phyloP scores from a whole-genome alignment of 1,140 invertebrate species.

The Macrocentrus cingulum region DNA sequence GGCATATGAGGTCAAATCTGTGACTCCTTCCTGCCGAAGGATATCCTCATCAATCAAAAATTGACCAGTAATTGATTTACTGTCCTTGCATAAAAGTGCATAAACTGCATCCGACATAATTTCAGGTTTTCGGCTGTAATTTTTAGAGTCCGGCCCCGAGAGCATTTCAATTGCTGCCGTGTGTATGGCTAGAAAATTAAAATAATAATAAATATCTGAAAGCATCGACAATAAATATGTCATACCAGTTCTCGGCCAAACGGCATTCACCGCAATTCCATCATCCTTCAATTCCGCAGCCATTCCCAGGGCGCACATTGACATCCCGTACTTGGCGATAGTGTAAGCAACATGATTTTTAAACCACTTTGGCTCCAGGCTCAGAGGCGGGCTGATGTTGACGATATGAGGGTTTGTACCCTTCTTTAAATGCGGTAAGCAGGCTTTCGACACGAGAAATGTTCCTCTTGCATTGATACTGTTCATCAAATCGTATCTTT shows the following conservation, averaged over 20 bases:
- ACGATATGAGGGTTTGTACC: conserved; percentile 93
- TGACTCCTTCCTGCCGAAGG: conserved; percentile 76
- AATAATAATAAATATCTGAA: background rate
- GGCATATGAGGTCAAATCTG: conserved; percentile 85
- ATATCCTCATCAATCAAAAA: conserved; percentile 95
- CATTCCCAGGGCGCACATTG: conserved; percentile 97
- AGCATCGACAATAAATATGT: conserved; percentile 10
- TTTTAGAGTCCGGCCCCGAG: conserved; percentile 66
- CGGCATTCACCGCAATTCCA: conserved; percentile 91
- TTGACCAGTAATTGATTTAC: conserved; percentile 79
- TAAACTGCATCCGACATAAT: conserved; percentile 97
- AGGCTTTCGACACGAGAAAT: conserved; percentile 90
- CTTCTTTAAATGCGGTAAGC: conserved; percentile 87
- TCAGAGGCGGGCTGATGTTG: conserved; percentile 93
- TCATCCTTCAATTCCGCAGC: conserved; percentile 83
- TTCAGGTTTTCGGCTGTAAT: conserved; percentile 78
- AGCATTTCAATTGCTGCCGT: conserved; percentile 98
- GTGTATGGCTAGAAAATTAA: conserved; percentile 72
- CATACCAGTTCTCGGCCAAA: conserved; percentile 93
- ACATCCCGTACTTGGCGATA: conserved; percentile 99
- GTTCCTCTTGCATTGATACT: conserved; percentile 89
- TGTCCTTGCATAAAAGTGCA: conserved; percentile 79
- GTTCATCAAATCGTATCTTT: conserved; percentile 93
- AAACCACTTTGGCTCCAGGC: conserved; percentile 91
- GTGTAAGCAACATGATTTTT: conserved; percentile 93